Evolutionary conservation across 2,888 invertebrate species (phyloP), one percentile per base, ranked within the genome.

Genomic region (Aspidapion aeneum): DNA sequence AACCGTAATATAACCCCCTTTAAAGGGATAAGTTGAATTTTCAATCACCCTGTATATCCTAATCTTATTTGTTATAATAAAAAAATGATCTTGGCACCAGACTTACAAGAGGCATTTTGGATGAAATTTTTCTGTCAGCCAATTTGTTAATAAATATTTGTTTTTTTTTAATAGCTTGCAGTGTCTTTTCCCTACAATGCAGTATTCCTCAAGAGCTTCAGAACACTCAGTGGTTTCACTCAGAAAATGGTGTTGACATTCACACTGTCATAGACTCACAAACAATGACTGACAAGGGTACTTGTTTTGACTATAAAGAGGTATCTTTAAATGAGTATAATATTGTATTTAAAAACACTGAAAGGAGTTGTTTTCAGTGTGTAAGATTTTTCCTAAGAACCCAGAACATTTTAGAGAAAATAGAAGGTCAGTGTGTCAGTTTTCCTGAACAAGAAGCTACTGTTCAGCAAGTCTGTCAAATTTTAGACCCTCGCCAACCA

Each of bases 351-450:
- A 52, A n/a, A 52, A 52, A 52, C 19, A 18, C n/a, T 19, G 52
- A 52, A 18, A 17, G 19, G 19, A 52, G n/a, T n/a, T 52, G 52
- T 52, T 52, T 52, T 52, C 52, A 52, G n/a, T 52, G 52, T 18
- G 18, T 52, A 18, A n/a, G 52, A 52, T 52, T 52, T 52, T 52
- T 52, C 16, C 7, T 52, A n/a, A n/a, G 52, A 7, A 18, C 52
- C 7, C 17, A 5, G 16, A 52, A 52, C 16, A 18, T 52, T 52
- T 3, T 52, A 3, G 52, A 52, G 18, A 52, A 52, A 52, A 52
- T 52, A n/a, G 52, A 52, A 52, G n/a, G 52, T 52, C 19, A 5
- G 3, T 52, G 52, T 52, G 18, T 52, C 3, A 52, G 18, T n/a
- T 18, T 52, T 52, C 18, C 52, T 5, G 52, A 52, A 52, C 52